Evolutionary conservation across 2,113 vertebrate species (phyloP), one percentile per base, ranked within the genome.

Genomic region (Brachypodius melanocephalos): DNA sequence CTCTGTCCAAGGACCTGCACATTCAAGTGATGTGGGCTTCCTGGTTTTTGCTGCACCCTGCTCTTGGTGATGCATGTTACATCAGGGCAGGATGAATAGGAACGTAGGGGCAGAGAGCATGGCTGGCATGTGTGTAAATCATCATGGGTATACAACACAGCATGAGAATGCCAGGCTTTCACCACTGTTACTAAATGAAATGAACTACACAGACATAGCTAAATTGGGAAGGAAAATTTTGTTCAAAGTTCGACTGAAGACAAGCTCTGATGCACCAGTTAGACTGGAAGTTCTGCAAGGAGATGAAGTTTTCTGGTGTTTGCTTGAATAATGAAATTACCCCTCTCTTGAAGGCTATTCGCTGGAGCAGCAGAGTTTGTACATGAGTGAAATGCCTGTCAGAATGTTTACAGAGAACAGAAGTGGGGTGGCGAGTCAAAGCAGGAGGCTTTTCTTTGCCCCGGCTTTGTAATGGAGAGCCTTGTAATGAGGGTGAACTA

Each of bases 401-500:
- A 95, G 90, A 97, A 96, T 96, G 94, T 97, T 97, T 97, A 93
- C 93, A 82, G 28, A 74, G 89, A 80, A 22, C 84, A 94, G 69
- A 73, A 89, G 89, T 91, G 90, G 78, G 75, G 57, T 78, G 55
- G 61, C 48, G 81, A 85, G 88, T 65, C 54, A 85, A 90, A 83
- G 74, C 67, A 59, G 69, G 24, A 22, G 66, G 73, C 88, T 97
- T 93, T 93, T 88, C 89, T 93, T 71, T 83, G 57, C 45, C 12
- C 28, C 4, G 90, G 34, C 92, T 95, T 92, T 93, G 94, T 92
- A 89, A 93, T 42, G 54, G 90, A 93, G 76, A 92, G 83, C 51
- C 49, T 95, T 90, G 55, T 94, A 95, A 94, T 85, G 85, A 94
- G 93, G 19, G 78, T 85, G 93, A 93, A 66, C 92, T 89, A 14